A percentile compares a stretch with the other conserved stretches of the same genome.
Evolutionary conservation across 1,140 invertebrate genomes (phyloP).

Genomic region (Arctopsyche grandis): DNA sequence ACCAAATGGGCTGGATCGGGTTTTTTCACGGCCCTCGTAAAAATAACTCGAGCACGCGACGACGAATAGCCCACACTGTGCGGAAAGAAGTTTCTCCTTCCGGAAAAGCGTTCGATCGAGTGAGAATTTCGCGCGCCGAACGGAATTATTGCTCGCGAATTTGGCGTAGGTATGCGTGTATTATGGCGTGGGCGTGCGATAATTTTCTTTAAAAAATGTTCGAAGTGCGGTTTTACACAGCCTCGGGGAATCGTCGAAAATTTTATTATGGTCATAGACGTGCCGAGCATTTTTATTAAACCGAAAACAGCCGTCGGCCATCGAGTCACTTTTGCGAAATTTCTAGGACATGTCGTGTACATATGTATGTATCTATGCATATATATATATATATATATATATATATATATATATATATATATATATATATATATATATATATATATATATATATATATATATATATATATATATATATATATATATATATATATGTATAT

Average conservation of each 20-base stretch:
- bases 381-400: not conserved
- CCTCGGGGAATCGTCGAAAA: constrained; percentile 10
- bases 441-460: too few species aligned
- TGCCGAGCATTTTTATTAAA: constrained; percentile 8
- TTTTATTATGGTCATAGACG: constrained; percentile 11
- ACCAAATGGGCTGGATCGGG: constrained; percentile 5
- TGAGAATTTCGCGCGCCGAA: too few species aligned
- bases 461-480: too few species aligned
- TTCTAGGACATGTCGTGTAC: too few species aligned
- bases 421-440: too few species aligned
- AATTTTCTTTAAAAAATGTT: not conserved
- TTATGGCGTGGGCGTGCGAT: too few species aligned
- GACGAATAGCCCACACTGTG: not conserved
- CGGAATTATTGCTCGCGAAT: too few species aligned
- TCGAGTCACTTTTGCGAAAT: not conserved
- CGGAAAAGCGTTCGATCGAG: too few species aligned
- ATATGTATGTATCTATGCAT: not conserved
- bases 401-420: not conserved
- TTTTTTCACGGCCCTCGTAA: constrained; percentile 12
- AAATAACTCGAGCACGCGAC: constrained; percentile 13
- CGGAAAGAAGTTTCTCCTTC: not conserved
- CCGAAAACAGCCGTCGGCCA: not conserved
- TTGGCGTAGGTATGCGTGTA: too few species aligned
- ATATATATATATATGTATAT: too few species aligned
- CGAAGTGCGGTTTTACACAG: constrained; percentile 9